Evolutionary conservation across 2,888 invertebrate species (phyloP), one percentile per base, ranked within the genome.

Genomic region (Nasonia oneida): DNA sequence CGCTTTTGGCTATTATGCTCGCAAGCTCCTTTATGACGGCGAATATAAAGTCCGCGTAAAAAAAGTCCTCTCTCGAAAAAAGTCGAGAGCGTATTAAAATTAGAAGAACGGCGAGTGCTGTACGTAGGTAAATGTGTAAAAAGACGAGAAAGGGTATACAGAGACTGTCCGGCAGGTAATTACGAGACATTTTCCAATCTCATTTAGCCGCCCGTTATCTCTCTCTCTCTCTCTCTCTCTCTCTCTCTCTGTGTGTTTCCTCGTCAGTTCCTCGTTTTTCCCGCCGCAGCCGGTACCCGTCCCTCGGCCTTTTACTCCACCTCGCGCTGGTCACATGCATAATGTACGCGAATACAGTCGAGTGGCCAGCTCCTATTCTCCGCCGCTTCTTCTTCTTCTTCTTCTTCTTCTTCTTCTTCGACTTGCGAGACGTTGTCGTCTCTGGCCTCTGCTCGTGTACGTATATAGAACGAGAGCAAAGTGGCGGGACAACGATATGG

Each of bases 31-130:
- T 67, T 47, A 33, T 29, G 70, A n/a, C n/a, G 37, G n/a, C 6
- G 75, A 83, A 76, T 57, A 76, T 57, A 61, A 83, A 83, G 64
- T 70, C 53, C 23, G 29, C 76, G 57, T 83, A 83, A 76, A 83
- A 83, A 29, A 29, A 29, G 29, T 29, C 29, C 29, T 29, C 29
- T 29, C 29, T 29, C 29, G 1, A 29, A 29, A 29, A 29, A 70
- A 15, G 14, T 0, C 42, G 18, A 15, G 61, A 1, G 12, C 37
- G 29, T 3, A 23, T 42, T 15, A 4, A 33, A 14, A 42, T 42
- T 39, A 42, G 42, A 18, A 39, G 39, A 6, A 39, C 6, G 3
- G 1, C 39, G 6, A 39, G 39, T 39, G 39, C 4, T 10, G 10
- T 47, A 47, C 2, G 2, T 47, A 47, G 12, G 47, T 12, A 37